Evolutionary conservation across 2,888 invertebrate species (phyloP).

Genomic region (Microplitis manilae): DNA sequence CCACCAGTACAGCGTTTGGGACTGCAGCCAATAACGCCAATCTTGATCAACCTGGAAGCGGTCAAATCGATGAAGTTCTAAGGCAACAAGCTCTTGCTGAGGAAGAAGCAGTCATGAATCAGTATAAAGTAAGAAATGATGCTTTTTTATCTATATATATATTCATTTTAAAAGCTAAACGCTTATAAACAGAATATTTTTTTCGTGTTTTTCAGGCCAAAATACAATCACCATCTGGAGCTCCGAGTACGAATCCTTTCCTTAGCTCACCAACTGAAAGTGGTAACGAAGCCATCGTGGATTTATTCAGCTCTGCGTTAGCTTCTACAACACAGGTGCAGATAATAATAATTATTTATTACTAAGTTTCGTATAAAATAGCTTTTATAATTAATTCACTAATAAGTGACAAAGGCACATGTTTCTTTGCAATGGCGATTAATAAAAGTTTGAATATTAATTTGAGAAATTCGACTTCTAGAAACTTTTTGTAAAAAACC

Average conservation of each 20-base stretch:
- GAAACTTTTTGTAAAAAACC: no score
- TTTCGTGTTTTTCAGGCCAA: conserved; percentile 75
- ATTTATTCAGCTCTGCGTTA: conserved; percentile 82
- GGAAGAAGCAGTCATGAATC: conserved; percentile 96
- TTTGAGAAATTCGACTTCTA: no score
- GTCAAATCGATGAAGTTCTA: conserved; percentile 86
- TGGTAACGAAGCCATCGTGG: conserved; percentile 79
- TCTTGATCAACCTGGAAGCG: conserved; percentile 79
- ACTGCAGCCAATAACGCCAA: conserved; percentile 84
- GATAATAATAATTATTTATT: conserved; percentile 18
- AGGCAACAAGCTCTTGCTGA: conserved; percentile 92
- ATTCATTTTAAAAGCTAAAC: background rate
- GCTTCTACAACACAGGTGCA: conserved; percentile 64
- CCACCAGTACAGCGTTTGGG: conserved; percentile 91
- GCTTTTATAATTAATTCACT: no score
- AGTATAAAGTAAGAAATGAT: conserved; percentile 84
- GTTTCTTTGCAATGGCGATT: no score
- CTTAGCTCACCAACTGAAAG: conserved; percentile 79
- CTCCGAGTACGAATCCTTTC: conserved; percentile 87
- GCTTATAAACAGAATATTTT: background rate
- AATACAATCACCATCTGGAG: conserved; percentile 83
- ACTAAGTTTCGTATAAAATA: background rate
- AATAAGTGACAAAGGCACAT: no score
- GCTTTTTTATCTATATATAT: conserved; percentile 4
- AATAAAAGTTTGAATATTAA: no score